Percentiles rank a stretch among this genome's conserved stretches.
These are phyloP conservation scores for Cryptocheilus praepositus DNA, from an alignment of 2,888 invertebrate genomes.

Conservation along the genomic window DNA sequence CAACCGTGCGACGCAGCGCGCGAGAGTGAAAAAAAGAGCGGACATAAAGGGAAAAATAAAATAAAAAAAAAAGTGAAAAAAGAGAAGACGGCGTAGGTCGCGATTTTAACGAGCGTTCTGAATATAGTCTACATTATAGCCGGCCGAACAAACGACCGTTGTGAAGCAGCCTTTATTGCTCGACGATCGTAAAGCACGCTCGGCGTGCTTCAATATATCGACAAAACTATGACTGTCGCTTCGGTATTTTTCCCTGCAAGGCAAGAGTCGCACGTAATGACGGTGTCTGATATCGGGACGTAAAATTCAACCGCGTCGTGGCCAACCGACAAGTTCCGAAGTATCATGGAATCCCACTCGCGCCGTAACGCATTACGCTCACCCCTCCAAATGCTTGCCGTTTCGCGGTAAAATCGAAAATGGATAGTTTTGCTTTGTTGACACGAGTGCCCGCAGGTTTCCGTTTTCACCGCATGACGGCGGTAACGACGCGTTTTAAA, in stretches of 20 bases:
- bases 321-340: constrained; percentile 18
- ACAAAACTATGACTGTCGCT: constrained; percentile 1
- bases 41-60: constrained; percentile 28
- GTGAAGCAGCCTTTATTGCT: constrained; percentile 65
- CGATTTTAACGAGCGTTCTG: constrained; percentile 59
- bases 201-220: constrained; percentile 40
- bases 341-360: neutral
- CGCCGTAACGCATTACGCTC: too few species aligned
- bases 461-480: neutral
- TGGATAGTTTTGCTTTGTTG: too few species aligned
- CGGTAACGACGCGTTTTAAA: neutral
- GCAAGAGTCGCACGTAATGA: constrained; percentile 7
- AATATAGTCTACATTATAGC: constrained; percentile 52
- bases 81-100: constrained; percentile 23
- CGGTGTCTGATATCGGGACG: constrained; percentile 19
- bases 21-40: constrained; percentile 15
- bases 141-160: constrained; percentile 55
- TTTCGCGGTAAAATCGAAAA: too few species aligned
- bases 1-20: neutral
- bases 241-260: neutral
- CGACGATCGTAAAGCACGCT: constrained; percentile 62
- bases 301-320: neutral
- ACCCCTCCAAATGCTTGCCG: too few species aligned
- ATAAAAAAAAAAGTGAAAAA: constrained; percentile 18
- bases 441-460: neutral